These are phyloP conservation scores for Xenopus laevis DNA, from an alignment of 2,113 vertebrate genomes.

Conservation along the genomic window DNA sequence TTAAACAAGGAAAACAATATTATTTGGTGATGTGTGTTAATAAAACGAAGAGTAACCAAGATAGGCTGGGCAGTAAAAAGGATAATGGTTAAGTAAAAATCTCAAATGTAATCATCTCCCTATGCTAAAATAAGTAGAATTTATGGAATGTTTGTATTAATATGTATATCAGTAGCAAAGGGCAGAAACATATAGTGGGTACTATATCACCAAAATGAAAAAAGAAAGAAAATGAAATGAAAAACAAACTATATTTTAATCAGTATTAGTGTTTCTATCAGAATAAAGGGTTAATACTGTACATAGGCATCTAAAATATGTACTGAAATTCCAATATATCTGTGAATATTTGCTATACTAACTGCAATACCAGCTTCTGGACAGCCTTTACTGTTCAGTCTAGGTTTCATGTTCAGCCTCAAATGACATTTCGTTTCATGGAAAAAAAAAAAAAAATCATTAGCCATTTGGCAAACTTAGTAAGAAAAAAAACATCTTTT, in stretches of 20 bases:
- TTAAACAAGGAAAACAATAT: slow-evolving; percentile 64
- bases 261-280: too few relatives aligned
- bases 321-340: slow-evolving; percentile 16
- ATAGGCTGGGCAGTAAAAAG: background rate
- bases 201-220: too few relatives aligned
- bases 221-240: too few relatives aligned
- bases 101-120: too few relatives aligned
- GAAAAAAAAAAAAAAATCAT: slow-evolving; percentile 49
- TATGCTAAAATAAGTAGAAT: too few relatives aligned
- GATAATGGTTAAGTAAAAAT: background rate
- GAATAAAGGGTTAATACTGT: background rate
- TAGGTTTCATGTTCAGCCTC: slow-evolving; percentile 58
- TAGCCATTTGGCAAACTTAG: slow-evolving; percentile 63
- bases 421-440: slow-evolving; percentile 66
- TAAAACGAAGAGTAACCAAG: slow-evolving; percentile 55
- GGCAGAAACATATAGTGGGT: too few relatives aligned
- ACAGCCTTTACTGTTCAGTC: slow-evolving; percentile 58
- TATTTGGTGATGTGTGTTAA: slow-evolving; percentile 64
- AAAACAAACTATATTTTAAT: too few relatives aligned
- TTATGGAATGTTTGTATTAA: too few relatives aligned
- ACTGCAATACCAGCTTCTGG: slow-evolving; percentile 38
- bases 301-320: background rate
- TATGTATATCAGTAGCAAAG: too few relatives aligned
- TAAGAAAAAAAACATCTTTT: slow-evolving; percentile 51
- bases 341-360: slow-evolving; percentile 32